phyloP scores from a whole-genome alignment of 1,140 invertebrate genomes.

The Zophobas atratus region DNA sequence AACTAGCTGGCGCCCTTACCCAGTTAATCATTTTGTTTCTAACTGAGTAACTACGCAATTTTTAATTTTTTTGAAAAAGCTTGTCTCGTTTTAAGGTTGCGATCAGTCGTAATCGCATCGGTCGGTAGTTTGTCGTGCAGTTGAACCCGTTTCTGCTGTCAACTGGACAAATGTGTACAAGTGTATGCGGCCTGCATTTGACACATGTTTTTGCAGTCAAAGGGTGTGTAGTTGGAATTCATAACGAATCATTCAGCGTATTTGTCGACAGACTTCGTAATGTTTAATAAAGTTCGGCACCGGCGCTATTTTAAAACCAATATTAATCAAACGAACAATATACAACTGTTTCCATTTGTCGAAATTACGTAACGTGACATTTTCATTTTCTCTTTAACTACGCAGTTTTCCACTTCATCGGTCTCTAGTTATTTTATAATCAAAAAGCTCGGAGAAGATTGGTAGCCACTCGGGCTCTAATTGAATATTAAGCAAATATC shows the following conservation, averaged over 20 bases:
- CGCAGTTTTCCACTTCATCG: constrained; percentile 45
- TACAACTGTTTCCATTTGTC: constrained; percentile 45
- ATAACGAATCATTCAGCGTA: constrained; percentile 31
- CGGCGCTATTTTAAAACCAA: constrained; percentile 39
- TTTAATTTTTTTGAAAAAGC: too few species aligned
- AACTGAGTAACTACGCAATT: too few species aligned
- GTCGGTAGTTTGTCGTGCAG: too few species aligned
- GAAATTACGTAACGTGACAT: constrained; percentile 47
- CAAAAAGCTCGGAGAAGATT: constrained; percentile 34
- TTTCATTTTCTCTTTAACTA: constrained; percentile 48
- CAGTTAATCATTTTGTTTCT: too few species aligned
- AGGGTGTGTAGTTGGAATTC: constrained; percentile 30
- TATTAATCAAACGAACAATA: constrained; percentile 43
- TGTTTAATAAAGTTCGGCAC: constrained; percentile 39
- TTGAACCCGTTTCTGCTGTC: too few species aligned
- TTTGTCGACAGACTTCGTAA: constrained; percentile 27
- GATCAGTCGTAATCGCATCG: too few species aligned
- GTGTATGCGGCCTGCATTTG: background rate
- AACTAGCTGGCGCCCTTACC: too few species aligned
- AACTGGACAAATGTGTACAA: background rate
- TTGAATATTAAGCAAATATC: constrained; percentile 40
- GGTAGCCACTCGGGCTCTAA: constrained; percentile 12
- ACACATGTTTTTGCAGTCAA: constrained; percentile 11
- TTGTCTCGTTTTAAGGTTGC: too few species aligned
- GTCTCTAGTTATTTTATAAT: constrained; percentile 41